Evolutionary conservation across 2,113 vertebrate species (phyloP).

Genomic region (Rhizomys pruinosus): DNA sequence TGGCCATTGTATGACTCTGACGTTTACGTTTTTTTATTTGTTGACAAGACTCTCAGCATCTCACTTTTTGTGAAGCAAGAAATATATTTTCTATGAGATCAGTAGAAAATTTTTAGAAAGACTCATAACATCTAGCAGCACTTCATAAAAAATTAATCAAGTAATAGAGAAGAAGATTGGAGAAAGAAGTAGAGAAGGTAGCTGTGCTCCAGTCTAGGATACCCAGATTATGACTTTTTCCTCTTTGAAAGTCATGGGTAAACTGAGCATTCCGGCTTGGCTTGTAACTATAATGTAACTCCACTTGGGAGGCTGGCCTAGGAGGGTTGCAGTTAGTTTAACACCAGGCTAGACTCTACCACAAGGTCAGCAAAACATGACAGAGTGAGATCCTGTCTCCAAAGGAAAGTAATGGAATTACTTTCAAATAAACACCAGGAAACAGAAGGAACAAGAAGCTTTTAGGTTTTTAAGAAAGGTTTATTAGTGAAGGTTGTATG

Average conservation of each 20-base stretch:
- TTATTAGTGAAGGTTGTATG: background rate
- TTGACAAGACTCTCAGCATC: background rate
- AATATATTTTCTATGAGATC: background rate
- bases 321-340: background rate
- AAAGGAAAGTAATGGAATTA: background rate
- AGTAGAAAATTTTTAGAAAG: background rate
- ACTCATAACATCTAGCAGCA: background rate
- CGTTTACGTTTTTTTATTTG: constrained; percentile 16
- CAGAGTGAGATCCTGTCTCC: background rate
- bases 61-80: background rate
- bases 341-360: background rate
- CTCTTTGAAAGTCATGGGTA: background rate
- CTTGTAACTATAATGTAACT: background rate
- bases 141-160: background rate
- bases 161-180: background rate
- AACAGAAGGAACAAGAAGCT: background rate
- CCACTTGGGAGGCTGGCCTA: background rate
- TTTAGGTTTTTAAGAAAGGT: background rate
- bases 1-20: background rate
- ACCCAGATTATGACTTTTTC: background rate
- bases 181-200: background rate
- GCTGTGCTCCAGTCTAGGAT: background rate
- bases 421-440: background rate
- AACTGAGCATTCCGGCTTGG: background rate
- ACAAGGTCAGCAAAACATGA: background rate